phyloP scores from a whole-genome alignment of 2,888 invertebrate species.

The Lepidochitona cinerea region DNA sequence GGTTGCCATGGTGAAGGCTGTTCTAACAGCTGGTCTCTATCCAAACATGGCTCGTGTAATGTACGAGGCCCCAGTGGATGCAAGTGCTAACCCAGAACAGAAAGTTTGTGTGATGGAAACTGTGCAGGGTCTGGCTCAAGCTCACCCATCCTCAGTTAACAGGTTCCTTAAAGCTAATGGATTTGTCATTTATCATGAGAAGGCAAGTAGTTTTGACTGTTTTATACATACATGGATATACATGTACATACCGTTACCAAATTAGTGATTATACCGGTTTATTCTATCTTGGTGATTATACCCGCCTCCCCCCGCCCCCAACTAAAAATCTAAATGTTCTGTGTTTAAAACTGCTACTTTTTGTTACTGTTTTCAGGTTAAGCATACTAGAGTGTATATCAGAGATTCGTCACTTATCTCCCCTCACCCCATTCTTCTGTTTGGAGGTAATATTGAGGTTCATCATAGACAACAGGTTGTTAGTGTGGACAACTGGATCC shows the following conservation, averaged over 20 bases:
- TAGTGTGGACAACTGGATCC: constrained; percentile 71
- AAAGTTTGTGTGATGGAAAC: constrained; percentile 57
- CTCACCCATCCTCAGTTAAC: constrained; percentile 67
- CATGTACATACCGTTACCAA: too few species aligned
- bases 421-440: constrained; percentile 86
- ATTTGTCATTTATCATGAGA: constrained; percentile 65
- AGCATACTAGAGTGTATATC: constrained; percentile 75
- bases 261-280: too few species aligned
- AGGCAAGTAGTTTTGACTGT: too few species aligned
- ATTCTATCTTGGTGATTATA: too few species aligned
- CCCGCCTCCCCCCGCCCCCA: too few species aligned
- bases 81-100: constrained; percentile 45
- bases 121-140: constrained; percentile 54
- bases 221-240: too few species aligned
- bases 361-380: constrained; percentile 49
- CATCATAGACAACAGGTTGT: constrained; percentile 67
- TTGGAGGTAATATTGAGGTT: constrained; percentile 79
- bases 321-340: too few species aligned
- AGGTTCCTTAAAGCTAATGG: constrained; percentile 53
- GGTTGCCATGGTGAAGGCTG: constrained; percentile 74
- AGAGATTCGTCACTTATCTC: constrained; percentile 87
- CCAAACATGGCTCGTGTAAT: constrained; percentile 79
- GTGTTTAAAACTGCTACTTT: too few species aligned
- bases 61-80: constrained; percentile 48
- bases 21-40: constrained; percentile 89